Percentiles rank a stretch among this genome's conserved stretches.
Conservation (phyloP, 2,888 invertebrate species). For the Pinctada fucata region DNA sequence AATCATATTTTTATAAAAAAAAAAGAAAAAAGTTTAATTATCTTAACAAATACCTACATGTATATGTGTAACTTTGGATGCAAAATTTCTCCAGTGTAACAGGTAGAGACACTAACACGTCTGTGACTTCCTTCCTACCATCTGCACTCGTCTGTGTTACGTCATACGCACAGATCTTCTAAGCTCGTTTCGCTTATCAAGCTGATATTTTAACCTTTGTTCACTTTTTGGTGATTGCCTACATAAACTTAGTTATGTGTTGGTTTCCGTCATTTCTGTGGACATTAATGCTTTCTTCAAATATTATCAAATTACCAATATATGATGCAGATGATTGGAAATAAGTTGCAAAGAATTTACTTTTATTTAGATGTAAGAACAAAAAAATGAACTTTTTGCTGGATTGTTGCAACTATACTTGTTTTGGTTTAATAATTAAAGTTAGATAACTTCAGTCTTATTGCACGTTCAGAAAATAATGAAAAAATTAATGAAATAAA, state of each 20-base stretch:
- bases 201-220: too few relatives aligned
- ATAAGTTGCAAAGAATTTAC: neutral
- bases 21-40: neutral
- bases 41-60: neutral
- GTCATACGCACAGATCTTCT: too few relatives aligned
- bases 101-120: too few relatives aligned
- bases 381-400: conserved; percentile 11
- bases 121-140: neutral
- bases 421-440: neutral
- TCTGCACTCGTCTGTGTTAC: neutral
- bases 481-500: too few relatives aligned
- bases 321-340: conserved; percentile 17
- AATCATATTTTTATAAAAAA: too few relatives aligned
- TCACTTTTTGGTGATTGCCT: too few relatives aligned
- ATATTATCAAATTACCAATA: neutral
- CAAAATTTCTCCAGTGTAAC: neutral
- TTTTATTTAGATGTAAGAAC: neutral
- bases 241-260: too few relatives aligned
- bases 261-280: too few relatives aligned
- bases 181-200: conserved; percentile 5
- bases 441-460: too few relatives aligned
- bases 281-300: too few relatives aligned
- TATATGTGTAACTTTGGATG: neutral
- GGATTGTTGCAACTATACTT: conserved; percentile 3
- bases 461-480: too few relatives aligned